Evolutionary conservation across 1,140 invertebrate species (phyloP), one percentile per base, ranked within the genome.

Genomic region (Drosophila santomea): DNA sequence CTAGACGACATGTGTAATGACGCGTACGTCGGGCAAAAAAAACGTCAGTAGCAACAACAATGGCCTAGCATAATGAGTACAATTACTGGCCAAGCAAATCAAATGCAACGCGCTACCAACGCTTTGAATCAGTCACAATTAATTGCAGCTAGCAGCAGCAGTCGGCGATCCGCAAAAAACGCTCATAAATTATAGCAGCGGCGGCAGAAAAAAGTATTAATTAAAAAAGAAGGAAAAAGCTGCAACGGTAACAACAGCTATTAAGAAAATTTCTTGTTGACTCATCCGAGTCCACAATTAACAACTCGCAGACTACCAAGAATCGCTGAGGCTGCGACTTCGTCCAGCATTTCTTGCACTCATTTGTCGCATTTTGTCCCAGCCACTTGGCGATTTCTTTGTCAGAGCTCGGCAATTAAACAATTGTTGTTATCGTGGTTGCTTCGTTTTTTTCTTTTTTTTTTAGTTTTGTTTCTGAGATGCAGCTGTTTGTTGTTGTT

Each of bases 211-310:
- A 89, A 88, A 89, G 72, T 77, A 89, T 86, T 83, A 86, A 86
- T 86, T 86, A 86, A 88, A 82, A 83, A 82, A 69, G 55, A 25
- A 48, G 35, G 59, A 86, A 76, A 88, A 89, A 83, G 75, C 69
- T 72, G 71, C 84, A 80, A 86, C 83, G 79, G 83, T 88, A 86
- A 88, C 83, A 83, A 64, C 66, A 56, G 83, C 83, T 86, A 86
- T 86, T 86, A 86, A 86, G 84, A 89, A 76, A 83, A 86, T 89
- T 86, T 86, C 84, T 86, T 86, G 83, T 86, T 86, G 83, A 86
- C 83, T 86, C 83, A 86, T 86, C 81, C 77, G 78, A 78, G 80
- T 83, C 80, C 80, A 84, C 80, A 84, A 84, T 84, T 84, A 84
- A 83, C 80, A 83, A 84, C 80, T 60, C 73, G 39, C 44, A 56